These are phyloP conservation scores for Hormaphis cornu DNA, from an alignment of 1,140 invertebrate species.

Conservation along the genomic window DNA sequence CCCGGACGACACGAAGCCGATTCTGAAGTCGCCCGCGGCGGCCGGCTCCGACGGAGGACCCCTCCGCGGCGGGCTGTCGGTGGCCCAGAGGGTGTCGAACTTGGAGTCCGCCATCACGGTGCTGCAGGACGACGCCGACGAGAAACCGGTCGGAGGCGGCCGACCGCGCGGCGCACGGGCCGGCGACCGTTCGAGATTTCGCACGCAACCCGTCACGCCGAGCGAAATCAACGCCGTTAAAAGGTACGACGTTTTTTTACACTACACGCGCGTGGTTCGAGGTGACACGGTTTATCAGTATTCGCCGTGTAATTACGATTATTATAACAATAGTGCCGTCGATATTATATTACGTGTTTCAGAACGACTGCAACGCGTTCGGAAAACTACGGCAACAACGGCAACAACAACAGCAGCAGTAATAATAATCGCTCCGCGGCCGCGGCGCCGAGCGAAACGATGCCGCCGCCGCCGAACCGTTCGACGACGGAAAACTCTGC, in stretches of 20 bases:
- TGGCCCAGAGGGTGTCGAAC: slow-evolving; percentile 37
- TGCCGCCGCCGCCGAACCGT: neutral
- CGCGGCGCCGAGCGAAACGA: neutral
- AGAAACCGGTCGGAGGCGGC: neutral
- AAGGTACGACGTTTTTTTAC: slow-evolving; percentile 43
- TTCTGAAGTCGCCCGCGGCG: neutral
- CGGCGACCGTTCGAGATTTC: slow-evolving; percentile 39
- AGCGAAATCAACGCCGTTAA: slow-evolving; percentile 50
- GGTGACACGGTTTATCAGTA: no score
- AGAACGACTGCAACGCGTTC: neutral
- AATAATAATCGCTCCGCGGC: no score
- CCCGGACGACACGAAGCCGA: neutral
- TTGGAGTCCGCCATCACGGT: slow-evolving; percentile 35
- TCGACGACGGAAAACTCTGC: neutral
- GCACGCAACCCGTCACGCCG: slow-evolving; percentile 57
- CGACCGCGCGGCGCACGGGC: neutral
- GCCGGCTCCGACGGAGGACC: neutral
- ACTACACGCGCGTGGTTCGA: no score
- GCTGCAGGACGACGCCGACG: neutral
- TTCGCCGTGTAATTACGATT: no score
- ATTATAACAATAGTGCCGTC: no score
- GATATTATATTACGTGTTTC: neutral
- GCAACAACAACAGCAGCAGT: neutral
- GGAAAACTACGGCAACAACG: neutral
- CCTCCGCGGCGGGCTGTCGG: slow-evolving; percentile 25